A percentile compares a stretch with the other conserved stretches of the same genome.
Conservation (phyloP, 2,113 vertebrate genomes). For the Microcebus jonahi region DNA sequence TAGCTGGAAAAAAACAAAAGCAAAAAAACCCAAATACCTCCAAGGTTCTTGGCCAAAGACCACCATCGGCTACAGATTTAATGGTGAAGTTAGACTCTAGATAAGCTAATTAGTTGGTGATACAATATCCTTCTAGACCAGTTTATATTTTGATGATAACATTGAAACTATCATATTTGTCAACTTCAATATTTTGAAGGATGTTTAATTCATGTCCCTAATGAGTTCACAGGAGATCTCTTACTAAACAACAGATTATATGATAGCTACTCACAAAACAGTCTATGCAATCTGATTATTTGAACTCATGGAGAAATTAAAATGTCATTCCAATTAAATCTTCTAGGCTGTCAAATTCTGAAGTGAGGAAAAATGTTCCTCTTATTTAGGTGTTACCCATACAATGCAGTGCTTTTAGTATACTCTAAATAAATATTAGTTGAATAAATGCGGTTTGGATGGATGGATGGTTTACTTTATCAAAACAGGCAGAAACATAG, state of each 20-base stretch:
- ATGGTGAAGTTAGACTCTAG: background rate
- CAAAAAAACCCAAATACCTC: background rate
- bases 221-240: constrained; percentile 34
- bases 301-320: constrained; percentile 7
- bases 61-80: background rate
- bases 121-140: background rate
- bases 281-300: background rate
- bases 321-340: constrained; percentile 41
- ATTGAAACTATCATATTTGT: background rate
- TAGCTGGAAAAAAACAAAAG: background rate
- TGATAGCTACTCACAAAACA: constrained; percentile 16
- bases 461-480: background rate
- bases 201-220: constrained; percentile 6
- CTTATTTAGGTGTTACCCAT: background rate
- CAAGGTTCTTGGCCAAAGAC: background rate
- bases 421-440: constrained; percentile 25
- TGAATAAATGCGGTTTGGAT: constrained; percentile 25
- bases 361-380: background rate
- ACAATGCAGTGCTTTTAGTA: constrained; percentile 27
- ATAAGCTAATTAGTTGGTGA: background rate
- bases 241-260: constrained; percentile 36
- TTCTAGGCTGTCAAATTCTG: background rate
- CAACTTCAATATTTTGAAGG: background rate
- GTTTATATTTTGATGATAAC: background rate
- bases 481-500: constrained; percentile 34